Evolutionary conservation across 2,797 vertebrate species (phyloP).

Genomic region (Nyctibius grandis): DNA sequence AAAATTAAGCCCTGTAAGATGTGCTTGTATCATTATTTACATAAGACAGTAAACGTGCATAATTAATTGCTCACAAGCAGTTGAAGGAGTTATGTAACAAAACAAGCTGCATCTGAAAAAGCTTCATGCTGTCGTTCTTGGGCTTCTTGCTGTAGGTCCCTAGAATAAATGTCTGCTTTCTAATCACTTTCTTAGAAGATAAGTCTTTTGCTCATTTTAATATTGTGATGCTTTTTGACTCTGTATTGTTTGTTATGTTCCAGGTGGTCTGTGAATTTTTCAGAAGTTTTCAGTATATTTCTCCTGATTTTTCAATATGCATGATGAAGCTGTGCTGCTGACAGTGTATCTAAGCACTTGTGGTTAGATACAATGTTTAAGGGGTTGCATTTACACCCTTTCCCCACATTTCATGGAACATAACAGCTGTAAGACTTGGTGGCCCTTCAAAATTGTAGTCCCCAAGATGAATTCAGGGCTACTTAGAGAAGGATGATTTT

Average conservation of each 20-base stretch:
- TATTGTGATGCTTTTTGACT: neutral
- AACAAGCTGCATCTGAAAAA: neutral
- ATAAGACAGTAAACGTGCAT: neutral
- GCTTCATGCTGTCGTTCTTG: neutral
- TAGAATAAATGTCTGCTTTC: neutral
- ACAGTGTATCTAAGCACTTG: neutral
- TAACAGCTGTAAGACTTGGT: neutral
- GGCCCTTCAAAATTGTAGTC: neutral
- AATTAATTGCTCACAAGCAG: neutral
- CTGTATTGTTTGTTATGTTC: neutral
- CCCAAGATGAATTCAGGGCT: neutral
- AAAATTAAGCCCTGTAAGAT: neutral
- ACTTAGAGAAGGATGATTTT: neutral
- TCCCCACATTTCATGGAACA: fast-evolving
- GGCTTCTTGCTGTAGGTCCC: neutral
- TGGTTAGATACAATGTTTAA: neutral
- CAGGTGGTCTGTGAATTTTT: neutral
- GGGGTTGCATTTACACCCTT: neutral
- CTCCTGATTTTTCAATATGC: neutral
- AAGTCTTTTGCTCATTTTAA: neutral
- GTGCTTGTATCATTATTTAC: neutral
- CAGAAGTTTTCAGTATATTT: neutral
- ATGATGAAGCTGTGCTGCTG: neutral
- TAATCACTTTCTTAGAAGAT: neutral
- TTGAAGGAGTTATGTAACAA: neutral